Evolutionary conservation across 2,113 vertebrate genomes (phyloP).

Genomic region (Poecile atricapillus): DNA sequence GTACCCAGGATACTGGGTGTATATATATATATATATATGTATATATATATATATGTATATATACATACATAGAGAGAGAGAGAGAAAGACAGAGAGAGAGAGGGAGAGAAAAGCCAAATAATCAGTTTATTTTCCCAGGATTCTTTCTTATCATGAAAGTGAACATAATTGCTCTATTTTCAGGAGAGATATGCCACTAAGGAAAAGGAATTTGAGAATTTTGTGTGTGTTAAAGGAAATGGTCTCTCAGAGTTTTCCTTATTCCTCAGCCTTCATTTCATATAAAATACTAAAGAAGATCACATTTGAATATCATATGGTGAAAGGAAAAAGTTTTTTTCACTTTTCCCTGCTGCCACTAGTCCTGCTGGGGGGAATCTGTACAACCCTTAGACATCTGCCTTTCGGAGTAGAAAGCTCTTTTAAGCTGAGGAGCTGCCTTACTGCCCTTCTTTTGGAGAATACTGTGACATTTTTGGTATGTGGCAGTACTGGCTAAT

Average conservation of each 20-base stretch:
- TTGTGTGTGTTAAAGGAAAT: background rate
- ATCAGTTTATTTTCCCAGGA: background rate
- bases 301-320: background rate
- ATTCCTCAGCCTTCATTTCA: background rate
- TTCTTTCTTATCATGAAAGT: background rate
- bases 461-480: background rate
- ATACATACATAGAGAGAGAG: too few relatives aligned
- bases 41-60: too few relatives aligned
- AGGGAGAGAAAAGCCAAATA: background rate
- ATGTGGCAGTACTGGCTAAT: background rate
- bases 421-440: background rate
- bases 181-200: background rate
- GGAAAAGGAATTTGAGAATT: background rate
- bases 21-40: accelerated
- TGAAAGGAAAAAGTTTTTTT: background rate
- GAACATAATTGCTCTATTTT: background rate
- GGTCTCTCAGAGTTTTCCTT: background rate
- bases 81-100: too few relatives aligned
- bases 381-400: background rate
- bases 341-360: background rate
- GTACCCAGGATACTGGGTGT: background rate
- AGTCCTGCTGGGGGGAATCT: background rate
- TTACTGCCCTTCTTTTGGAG: background rate
- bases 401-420: background rate
- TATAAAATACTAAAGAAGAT: background rate